Percentiles rank a stretch among this genome's conserved stretches.
phyloP scores from a whole-genome alignment of 2,797 vertebrate genomes.

The Peromyscus attwateri region DNA sequence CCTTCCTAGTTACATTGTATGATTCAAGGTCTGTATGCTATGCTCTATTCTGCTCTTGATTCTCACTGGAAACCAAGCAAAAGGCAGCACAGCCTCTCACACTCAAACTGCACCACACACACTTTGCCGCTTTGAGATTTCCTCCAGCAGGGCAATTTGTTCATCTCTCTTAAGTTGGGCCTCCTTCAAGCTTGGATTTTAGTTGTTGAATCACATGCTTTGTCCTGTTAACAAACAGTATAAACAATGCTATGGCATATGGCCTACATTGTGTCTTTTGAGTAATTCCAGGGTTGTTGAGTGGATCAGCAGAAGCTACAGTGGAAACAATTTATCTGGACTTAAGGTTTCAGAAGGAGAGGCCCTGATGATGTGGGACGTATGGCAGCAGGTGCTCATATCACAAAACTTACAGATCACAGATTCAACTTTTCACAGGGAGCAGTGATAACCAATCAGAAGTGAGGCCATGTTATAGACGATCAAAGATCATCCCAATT shows the following conservation, averaged over 20 bases:
- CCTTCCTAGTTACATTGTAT: not conserved
- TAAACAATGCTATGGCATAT: not conserved
- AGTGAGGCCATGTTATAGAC: not conserved
- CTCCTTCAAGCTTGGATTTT: slow-evolving; percentile 21
- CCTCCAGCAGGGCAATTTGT: not conserved
- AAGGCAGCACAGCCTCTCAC: not conserved
- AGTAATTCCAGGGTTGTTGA: not conserved
- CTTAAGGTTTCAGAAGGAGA: not conserved
- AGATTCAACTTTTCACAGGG: not conserved
- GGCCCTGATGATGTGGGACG: not conserved
- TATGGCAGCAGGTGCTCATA: not conserved
- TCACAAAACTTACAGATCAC: not conserved
- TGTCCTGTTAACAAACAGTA: not conserved
- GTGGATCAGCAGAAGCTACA: not conserved
- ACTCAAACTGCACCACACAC: not conserved
- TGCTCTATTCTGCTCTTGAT: not conserved
- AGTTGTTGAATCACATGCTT: not conserved
- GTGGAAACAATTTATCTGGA: not conserved
- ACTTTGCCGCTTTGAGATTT: not conserved
- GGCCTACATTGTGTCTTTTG: not conserved
- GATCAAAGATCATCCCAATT: not conserved
- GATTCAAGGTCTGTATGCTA: not conserved
- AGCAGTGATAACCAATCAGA: not conserved
- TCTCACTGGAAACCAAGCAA: not conserved
- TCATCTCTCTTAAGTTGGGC: not conserved